A percentile compares a stretch with the other conserved stretches of the same genome.
Conservation (phyloP, 1,140 invertebrate species). For the Drosophila auraria region DNA sequence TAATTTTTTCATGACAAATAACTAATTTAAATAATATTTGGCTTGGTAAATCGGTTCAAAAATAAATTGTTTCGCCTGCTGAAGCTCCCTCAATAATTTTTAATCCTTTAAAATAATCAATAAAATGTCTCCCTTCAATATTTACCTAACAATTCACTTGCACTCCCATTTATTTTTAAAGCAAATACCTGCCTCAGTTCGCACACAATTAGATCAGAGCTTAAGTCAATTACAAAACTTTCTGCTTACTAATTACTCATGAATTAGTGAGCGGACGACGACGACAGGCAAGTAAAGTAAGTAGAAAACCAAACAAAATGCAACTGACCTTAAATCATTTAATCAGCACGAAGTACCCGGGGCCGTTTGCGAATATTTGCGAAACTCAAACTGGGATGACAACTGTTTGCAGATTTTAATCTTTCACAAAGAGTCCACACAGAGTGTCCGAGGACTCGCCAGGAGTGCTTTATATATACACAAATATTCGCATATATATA, state of each 20-base stretch:
- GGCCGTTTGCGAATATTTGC: constrained; percentile 65
- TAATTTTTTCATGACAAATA: no score
- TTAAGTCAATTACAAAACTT: constrained; percentile 46
- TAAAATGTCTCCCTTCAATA: not conserved
- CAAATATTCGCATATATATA: not conserved
- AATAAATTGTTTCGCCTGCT: no score
- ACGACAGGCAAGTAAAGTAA: constrained; percentile 15
- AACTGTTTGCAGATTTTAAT: constrained; percentile 84
- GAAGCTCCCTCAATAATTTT: no score
- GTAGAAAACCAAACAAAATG: constrained; percentile 48
- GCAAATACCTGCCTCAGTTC: constrained; percentile 14
- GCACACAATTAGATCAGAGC: constrained; percentile 35
- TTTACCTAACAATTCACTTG: not conserved
- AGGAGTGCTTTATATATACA: constrained; percentile 22
- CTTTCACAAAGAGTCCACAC: constrained; percentile 73
- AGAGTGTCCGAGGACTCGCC: constrained; percentile 35
- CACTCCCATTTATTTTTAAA: not conserved
- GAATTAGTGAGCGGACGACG: constrained; percentile 25
- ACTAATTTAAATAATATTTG: no score
- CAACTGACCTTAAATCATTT: constrained; percentile 81
- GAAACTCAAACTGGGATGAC: constrained; percentile 79
- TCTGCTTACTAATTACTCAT: constrained; percentile 63
- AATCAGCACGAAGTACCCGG: constrained; percentile 58
- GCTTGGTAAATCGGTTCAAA: no score
- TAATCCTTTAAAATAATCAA: no score